Evolutionary conservation across 2,888 invertebrate species (phyloP).

Genomic region (Ectobius pallidus): DNA sequence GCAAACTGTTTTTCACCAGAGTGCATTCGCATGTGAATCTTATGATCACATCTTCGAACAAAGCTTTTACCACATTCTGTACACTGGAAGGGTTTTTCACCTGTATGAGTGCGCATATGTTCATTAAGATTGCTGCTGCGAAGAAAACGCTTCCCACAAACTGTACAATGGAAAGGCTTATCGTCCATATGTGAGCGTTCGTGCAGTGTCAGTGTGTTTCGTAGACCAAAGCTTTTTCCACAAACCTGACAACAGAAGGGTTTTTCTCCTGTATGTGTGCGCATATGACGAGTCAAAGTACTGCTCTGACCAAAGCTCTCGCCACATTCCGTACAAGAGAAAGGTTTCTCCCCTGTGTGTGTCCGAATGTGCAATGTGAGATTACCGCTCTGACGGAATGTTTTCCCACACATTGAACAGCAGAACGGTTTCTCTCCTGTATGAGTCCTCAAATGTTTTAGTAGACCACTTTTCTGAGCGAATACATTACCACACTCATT

Average conservation of each 20-base stretch:
- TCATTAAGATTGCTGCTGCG: slow-evolving; percentile 23
- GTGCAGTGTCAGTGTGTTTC: slow-evolving; percentile 11
- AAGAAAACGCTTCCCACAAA: slow-evolving; percentile 18
- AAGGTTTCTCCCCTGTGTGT: slow-evolving; percentile 17
- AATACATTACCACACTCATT: slow-evolving; percentile 28
- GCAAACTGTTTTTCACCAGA: slow-evolving; percentile 26
- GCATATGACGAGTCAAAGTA: slow-evolving; percentile 25
- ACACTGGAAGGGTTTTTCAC: slow-evolving; percentile 9
- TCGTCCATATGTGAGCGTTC: slow-evolving; percentile 27
- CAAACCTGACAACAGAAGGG: slow-evolving; percentile 22
- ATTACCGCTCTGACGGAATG: slow-evolving; percentile 25
- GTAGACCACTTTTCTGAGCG: slow-evolving; percentile 22
- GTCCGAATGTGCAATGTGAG: slow-evolving; percentile 20
- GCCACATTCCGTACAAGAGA: slow-evolving; percentile 14
- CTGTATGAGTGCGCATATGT: slow-evolving; percentile 23
- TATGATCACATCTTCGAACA: slow-evolving; percentile 21
- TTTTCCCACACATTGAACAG: slow-evolving; percentile 25
- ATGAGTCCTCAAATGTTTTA: slow-evolving; percentile 15
- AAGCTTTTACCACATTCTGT: slow-evolving; percentile 24
- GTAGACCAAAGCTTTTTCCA: slow-evolving; percentile 24
- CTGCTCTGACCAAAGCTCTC: slow-evolving; percentile 28
- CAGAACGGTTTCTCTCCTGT: slow-evolving; percentile 25
- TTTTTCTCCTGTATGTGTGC: slow-evolving; percentile 24
- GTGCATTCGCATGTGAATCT: slow-evolving; percentile 26
- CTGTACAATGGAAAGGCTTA: slow-evolving; percentile 15